phyloP scores from a whole-genome alignment of 1,140 invertebrate species.

The Dinoponera quadriceps region DNA sequence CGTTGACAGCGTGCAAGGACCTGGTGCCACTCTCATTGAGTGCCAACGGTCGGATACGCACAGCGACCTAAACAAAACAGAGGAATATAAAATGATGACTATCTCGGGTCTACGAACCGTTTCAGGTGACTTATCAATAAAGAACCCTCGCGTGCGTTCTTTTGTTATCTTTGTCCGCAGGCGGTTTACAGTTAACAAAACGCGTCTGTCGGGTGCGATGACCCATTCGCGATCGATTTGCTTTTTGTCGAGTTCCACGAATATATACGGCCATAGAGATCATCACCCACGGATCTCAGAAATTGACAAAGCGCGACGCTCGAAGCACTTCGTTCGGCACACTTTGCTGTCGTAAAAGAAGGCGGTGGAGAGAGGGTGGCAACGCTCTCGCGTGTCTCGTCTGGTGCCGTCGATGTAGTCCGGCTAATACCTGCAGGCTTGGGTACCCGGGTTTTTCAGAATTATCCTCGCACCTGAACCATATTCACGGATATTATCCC shows the following conservation, averaged over 20 bases:
- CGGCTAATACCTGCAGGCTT: too few species aligned
- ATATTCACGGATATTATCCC: too few species aligned
- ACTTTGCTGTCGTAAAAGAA: too few species aligned
- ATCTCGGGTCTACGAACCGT: neutral
- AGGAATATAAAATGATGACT: neutral
- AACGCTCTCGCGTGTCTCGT: too few species aligned
- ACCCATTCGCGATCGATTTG: neutral
- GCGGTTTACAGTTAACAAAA: neutral
- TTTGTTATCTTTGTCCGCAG: neutral
- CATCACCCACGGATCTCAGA: too few species aligned
- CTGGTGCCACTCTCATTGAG: constrained; percentile 74
- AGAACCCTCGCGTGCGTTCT: neutral
- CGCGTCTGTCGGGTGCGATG: neutral
- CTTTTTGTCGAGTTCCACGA: constrained; percentile 1
- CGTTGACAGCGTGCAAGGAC: constrained; percentile 78
- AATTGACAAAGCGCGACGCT: too few species aligned
- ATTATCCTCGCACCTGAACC: too few species aligned
- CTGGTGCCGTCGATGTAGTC: too few species aligned
- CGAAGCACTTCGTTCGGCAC: too few species aligned
- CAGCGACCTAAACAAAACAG: constrained; percentile 82
- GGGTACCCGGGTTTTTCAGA: too few species aligned
- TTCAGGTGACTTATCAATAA: neutral
- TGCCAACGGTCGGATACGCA: constrained; percentile 79
- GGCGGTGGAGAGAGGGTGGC: too few species aligned
- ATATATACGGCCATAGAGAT: neutral